Percentiles rank a stretch among this genome's conserved stretches.
Conservation (phyloP, 2,797 vertebrate species). For the Ibycter americanus region DNA sequence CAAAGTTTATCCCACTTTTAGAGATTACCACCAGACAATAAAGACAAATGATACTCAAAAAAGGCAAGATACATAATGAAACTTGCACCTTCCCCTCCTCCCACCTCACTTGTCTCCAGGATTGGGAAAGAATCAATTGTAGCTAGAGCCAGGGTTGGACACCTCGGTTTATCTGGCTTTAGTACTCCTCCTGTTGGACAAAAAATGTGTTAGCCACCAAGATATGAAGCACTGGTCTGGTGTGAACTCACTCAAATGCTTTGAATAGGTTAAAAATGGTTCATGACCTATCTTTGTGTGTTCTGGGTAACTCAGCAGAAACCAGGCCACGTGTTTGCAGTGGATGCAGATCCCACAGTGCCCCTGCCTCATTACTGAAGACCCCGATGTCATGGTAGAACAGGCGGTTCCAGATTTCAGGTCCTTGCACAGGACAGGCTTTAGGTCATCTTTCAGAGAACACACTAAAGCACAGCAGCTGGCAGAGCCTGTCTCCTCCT, state of each 20-base stretch:
- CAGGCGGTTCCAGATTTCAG: rapidly evolving
- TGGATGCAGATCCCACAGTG: not conserved
- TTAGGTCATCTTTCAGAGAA: not conserved
- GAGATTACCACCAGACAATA: not conserved
- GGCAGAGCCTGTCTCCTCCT: not conserved
- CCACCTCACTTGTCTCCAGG: not conserved
- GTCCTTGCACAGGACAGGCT: not conserved
- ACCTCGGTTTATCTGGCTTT: not conserved
- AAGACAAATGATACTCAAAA: not conserved
- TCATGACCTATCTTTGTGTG: rapidly evolving
- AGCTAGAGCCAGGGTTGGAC: not conserved
- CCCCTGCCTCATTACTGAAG: not conserved
- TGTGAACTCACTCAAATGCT: not conserved
- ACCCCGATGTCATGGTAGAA: rapidly evolving
- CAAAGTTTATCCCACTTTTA: slow-evolving; percentile 1
- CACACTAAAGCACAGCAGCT: rapidly evolving
- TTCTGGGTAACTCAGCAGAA: not conserved
- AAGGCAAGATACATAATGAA: not conserved
- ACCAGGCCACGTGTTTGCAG: rapidly evolving
- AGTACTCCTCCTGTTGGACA: not conserved
- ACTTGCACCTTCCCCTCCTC: not conserved
- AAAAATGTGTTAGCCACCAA: not conserved
- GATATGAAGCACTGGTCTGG: not conserved
- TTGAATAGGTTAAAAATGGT: not conserved
- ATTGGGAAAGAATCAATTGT: not conserved